Conservation (phyloP, 2,797 vertebrate species). For the Caiman crocodilus region DNA sequence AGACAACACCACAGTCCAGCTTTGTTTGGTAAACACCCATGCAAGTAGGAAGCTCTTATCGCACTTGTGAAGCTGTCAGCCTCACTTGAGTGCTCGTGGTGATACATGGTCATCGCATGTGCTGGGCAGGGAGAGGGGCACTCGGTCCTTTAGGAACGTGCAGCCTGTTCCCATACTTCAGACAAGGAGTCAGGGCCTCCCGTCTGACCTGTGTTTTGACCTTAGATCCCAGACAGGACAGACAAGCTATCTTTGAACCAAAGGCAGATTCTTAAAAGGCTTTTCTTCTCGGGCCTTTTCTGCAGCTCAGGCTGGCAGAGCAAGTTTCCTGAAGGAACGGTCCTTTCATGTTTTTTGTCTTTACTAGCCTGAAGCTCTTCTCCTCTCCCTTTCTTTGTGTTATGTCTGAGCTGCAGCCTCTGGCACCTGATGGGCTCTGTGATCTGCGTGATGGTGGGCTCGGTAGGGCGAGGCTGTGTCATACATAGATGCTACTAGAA, state of each 20-base stretch:
- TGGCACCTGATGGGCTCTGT: fast-evolving
- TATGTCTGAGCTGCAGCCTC: fast-evolving
- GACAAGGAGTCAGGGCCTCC: not conserved
- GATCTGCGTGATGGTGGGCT: not conserved
- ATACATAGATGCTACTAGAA: fast-evolving
- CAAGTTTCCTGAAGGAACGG: fast-evolving
- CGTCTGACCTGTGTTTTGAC: fast-evolving
- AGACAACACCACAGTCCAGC: no score
- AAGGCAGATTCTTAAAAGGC: fast-evolving
- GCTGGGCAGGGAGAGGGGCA: no score
- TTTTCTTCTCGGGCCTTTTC: not conserved
- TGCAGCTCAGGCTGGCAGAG: no score
- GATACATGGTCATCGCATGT: no score
- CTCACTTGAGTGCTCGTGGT: no score
- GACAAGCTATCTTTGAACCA: fast-evolving
- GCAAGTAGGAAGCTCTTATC: no score
- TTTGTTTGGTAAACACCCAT: no score
- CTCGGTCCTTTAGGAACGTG: no score
- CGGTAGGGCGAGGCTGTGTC: not conserved
- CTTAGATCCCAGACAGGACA: fast-evolving
- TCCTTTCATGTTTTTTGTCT: not conserved
- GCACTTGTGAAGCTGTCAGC: no score
- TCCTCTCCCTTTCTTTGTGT: fast-evolving
- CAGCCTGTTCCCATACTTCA: no score
- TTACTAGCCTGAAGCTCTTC: not conserved